Percentiles rank a stretch among this genome's conserved stretches.
phyloP scores from a whole-genome alignment of 2,113 vertebrate species.

The Narcine bancroftii region DNA sequence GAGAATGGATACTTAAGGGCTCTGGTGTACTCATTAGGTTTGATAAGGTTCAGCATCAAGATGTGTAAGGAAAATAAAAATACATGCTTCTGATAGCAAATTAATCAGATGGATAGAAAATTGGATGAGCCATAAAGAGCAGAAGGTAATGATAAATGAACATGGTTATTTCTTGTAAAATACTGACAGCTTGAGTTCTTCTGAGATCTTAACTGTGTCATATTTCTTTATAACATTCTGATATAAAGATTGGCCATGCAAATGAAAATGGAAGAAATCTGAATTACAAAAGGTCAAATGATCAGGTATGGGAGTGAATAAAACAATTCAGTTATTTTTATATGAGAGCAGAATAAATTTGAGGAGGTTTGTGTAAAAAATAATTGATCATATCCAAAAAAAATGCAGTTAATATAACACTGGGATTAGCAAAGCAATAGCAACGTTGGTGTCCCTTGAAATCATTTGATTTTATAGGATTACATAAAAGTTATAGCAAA shows the following conservation, averaged over 20 bases:
- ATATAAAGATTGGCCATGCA: background rate
- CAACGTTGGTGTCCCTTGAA: background rate
- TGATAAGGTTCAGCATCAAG: background rate
- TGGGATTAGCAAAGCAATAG: background rate
- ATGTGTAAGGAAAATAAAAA: conserved; percentile 2
- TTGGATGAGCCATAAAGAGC: background rate
- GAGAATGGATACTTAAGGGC: background rate
- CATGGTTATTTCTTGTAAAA: background rate
- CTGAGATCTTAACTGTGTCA: conserved; percentile 2
- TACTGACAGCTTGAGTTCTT: background rate
- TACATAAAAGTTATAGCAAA: background rate
- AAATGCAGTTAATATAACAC: background rate
- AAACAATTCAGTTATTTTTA: background rate
- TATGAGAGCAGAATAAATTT: background rate
- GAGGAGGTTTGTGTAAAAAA: background rate
- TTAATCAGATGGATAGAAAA: background rate
- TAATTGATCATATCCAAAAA: background rate
- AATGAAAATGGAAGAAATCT: background rate
- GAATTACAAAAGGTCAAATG: background rate
- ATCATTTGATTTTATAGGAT: background rate
- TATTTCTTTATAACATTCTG: background rate
- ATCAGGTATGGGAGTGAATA: background rate
- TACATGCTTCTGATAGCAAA: background rate
- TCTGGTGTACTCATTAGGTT: background rate
- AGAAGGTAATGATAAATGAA: conserved; percentile 7